Base-by-base conservation (phyloP, 2,113 vertebrate species). In the Raphicerus campestris region DNA sequence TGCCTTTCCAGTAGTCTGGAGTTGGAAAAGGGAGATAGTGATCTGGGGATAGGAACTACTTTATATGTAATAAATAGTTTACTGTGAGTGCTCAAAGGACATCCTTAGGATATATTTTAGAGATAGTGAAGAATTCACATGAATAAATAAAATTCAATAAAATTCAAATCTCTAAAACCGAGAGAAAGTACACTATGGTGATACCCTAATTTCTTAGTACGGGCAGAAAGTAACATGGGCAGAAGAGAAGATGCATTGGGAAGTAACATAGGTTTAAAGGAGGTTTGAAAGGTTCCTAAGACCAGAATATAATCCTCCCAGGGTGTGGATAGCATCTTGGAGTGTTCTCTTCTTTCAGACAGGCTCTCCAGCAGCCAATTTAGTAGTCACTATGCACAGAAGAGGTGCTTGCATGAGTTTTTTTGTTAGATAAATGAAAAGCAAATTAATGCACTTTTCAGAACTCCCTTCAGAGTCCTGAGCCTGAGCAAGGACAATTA, bases 391-490 rank as follows among this genome's bases (percentile, higher is more conserved):
- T 60, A 42, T 26, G 42, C n/a, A 42, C 20, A 13, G 39, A 58
- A 56, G 70, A 89, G 39, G 20, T 42, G 16, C 58, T 60, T 51
- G 42, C 30, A 28, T 85, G 56, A 30, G 92, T 86, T 51, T 88
- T 95, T 87, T 75, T 85, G 45, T 94, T 87, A 89, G 20, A 45
- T 39, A 92, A 91, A 86, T 61, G 81, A 78, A 93, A 93, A 96
- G 60, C 11, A 91, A 47, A 55, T 81, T 77, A 53, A 93, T n/a
- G 24, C 19, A 88, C 32, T 86, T 87, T 61, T 82, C 45, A 89
- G 87, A 81, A 28, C 77, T 90, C 8, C 83, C 39, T 92, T 77
- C 20, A 58, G 86, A 91, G 49, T 24, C 47, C 28, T 0, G 22
- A 91, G 73, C 30, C 51, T 73, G n/a, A 94, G 20, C 11, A 60